Evolutionary conservation across 2,113 vertebrate genomes (phyloP), one percentile per base, ranked within the genome.

Genomic region (Chaenogobius annularis): DNA sequence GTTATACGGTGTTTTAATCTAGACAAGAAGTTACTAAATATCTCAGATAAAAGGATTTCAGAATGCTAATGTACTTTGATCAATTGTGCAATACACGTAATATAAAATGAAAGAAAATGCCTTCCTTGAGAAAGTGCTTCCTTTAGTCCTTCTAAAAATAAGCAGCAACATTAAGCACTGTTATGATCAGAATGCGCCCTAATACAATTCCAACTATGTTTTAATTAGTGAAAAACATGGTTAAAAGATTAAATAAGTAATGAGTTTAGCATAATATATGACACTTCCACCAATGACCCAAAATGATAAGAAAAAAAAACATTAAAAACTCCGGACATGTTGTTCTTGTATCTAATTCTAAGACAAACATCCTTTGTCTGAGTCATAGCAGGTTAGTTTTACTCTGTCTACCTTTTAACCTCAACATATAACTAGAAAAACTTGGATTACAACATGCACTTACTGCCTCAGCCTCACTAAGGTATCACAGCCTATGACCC

Each of bases 331-430:
- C 7, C 43, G 66, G 73, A 77, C 66, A 80, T 69, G 78, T 85
- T 84, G 81, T 69, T 74, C 84, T 84, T 87, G 80, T 86, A 80
- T 88, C 81, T 83, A 78, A 74, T 89, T 87, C 87, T 86, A 79
- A 78, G 46, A 63, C 74, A 80, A 87, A 90, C 74, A 87, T 90
- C 83, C 88, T 77, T 78, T 59, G 68, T 73, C 81, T 91, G 90
- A 91, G 72, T 90, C 87, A 91, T 75, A 80, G 78, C 71, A 84
- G 88, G 83, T 85, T 85, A 85, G 78, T 79, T 88, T 90, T 81
- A 89, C 85, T 73, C 75, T 71, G 61, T 76, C 71, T 88, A 88
- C 78, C 87, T 85, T 89, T 88, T 91, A 82, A 89, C 86, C 88
- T 85, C 79, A 68, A 78, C 54, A 76, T 85, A 83, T 85, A 80